Conservation (phyloP, 2,113 vertebrate species). For the Nanorana parkeri region DNA sequence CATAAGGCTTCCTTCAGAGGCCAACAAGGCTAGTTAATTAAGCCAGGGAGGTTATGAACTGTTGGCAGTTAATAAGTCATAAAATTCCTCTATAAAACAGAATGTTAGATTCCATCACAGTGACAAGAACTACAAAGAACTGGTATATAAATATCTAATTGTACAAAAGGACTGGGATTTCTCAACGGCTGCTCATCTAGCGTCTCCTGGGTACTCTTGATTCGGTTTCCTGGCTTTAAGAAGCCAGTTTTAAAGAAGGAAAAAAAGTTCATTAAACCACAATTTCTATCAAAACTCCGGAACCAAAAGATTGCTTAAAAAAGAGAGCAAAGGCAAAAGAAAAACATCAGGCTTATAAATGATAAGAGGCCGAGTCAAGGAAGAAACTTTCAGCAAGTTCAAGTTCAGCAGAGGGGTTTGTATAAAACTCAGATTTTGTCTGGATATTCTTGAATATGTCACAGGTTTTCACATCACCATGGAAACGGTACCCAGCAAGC, state of each 20-base stretch:
- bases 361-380: conserved; percentile 66
- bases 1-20: conserved; percentile 87
- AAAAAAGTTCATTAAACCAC: conserved; percentile 91
- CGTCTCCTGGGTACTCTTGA: conserved; percentile 86
- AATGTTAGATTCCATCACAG: conserved; percentile 92
- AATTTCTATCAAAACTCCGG: conserved; percentile 86
- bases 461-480: conserved; percentile 92
- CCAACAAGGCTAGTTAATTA: conserved; percentile 91
- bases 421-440: conserved; percentile 68
- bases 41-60: conserved; percentile 96
- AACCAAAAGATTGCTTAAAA: conserved; percentile 72
- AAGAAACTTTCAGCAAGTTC: conserved; percentile 1
- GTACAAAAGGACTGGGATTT: conserved; percentile 91
- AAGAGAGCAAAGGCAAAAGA: conserved; percentile 64
- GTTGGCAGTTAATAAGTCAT: conserved; percentile 99
- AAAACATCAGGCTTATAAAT: too few relatives aligned
- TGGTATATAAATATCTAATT: conserved; percentile 92
- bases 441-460: conserved; percentile 82
- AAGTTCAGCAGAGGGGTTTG: background rate
- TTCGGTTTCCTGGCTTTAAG: conserved; percentile 90
- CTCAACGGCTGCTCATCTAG: conserved; percentile 86
- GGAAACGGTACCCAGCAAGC: conserved; percentile 89
- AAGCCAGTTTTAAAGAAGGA: conserved; percentile 89
- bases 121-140: conserved; percentile 87
- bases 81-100: conserved; percentile 92